These are phyloP conservation scores for Cephalopholis sonnerati DNA, from an alignment of 2,113 vertebrate species.

Conservation along the genomic window DNA sequence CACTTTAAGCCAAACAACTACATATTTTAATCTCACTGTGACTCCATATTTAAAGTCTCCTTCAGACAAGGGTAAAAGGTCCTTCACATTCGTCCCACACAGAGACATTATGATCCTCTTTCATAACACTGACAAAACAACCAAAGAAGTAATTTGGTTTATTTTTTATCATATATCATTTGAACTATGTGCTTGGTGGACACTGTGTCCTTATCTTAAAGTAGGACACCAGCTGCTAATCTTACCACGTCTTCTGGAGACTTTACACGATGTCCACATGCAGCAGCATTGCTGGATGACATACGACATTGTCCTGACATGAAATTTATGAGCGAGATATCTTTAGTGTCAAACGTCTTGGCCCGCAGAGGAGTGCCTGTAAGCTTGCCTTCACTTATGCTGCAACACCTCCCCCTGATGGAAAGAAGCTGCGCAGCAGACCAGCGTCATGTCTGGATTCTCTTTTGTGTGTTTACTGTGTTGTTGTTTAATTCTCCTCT, in stretches of 20 bases:
- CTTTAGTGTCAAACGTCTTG: constrained; percentile 62
- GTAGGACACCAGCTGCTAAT: constrained; percentile 65
- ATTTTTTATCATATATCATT: constrained; percentile 1
- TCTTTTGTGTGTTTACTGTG: neutral
- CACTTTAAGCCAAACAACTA: neutral
- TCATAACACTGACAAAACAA: constrained; percentile 1
- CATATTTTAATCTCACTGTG: neutral
- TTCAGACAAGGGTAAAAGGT: constrained; percentile 35
- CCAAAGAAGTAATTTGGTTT: neutral
- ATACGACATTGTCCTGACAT: constrained; percentile 65
- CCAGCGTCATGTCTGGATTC: neutral
- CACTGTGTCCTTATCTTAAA: constrained; percentile 61
- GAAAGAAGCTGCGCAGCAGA: constrained; percentile 39
- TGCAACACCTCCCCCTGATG: constrained; percentile 61
- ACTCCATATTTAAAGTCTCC: constrained; percentile 20
- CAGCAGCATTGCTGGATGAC: constrained; percentile 26
- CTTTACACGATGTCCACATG: constrained; percentile 40
- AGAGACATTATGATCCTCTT: neutral
- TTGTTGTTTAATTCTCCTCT: constrained; percentile 13
- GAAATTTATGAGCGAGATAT: constrained; percentile 65
- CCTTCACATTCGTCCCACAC: constrained; percentile 2
- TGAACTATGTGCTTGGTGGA: neutral
- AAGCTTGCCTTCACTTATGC: constrained; percentile 18
- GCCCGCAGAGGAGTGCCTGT: neutral
- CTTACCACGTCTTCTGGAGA: constrained; percentile 51